Conservation (phyloP, 1,140 invertebrate genomes). For the Pseudoatta argentina region DNA sequence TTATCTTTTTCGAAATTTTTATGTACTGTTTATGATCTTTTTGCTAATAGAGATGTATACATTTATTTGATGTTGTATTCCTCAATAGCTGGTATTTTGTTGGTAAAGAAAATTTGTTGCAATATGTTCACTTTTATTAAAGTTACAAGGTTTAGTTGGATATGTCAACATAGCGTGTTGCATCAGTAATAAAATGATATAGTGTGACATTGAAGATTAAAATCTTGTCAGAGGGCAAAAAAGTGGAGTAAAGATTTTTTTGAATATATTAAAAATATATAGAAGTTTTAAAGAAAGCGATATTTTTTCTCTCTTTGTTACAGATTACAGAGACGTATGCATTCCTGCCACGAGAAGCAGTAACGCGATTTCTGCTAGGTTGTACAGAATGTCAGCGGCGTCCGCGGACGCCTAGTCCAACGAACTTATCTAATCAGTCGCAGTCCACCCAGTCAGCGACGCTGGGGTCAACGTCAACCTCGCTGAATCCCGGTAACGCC, state of each 20-base stretch:
- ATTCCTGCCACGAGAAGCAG: slow-evolving; percentile 97
- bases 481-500: slow-evolving; percentile 60
- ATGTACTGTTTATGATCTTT: too few relatives aligned
- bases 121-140: too few relatives aligned
- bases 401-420: slow-evolving; percentile 91
- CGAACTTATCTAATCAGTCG: slow-evolving; percentile 78
- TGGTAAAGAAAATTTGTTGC: too few relatives aligned
- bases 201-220: not conserved
- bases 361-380: slow-evolving; percentile 96
- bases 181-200: too few relatives aligned
- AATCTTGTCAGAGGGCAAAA: not conserved
- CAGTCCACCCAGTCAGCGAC: slow-evolving; percentile 67
- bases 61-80: too few relatives aligned
- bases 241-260: not conserved
- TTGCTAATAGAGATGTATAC: too few relatives aligned
- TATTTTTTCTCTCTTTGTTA: slow-evolving; percentile 80
- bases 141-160: too few relatives aligned
- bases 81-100: too few relatives aligned
- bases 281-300: not conserved
- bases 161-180: too few relatives aligned
- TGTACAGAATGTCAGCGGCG: slow-evolving; percentile 97
- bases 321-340: slow-evolving; percentile 98
- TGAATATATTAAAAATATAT: not conserved
- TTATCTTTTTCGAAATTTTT: too few relatives aligned
- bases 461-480: slow-evolving; percentile 61